Percentiles rank a stretch among this genome's conserved stretches.
Evolutionary conservation across 2,113 vertebrate species (phyloP).

Genomic region (sheep (Ovis aries)): DNA sequence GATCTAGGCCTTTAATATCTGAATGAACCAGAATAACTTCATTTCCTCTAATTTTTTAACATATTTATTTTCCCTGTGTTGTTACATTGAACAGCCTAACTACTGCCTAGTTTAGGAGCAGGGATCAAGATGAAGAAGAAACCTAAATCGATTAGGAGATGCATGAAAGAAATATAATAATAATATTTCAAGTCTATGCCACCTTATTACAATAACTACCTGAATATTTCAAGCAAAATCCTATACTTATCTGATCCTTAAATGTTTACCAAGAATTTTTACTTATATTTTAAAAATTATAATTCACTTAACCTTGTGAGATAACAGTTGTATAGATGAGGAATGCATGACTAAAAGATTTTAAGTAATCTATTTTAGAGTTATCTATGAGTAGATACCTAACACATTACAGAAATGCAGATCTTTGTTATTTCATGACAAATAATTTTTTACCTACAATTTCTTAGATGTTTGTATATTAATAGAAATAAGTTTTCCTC

Average conservation of each 20-base stretch:
- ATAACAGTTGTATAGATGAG: background rate
- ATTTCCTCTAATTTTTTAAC: background rate
- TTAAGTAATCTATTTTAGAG: background rate
- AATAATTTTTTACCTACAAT: background rate
- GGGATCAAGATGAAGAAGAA: background rate
- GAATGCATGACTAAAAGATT: background rate
- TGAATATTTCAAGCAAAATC: background rate
- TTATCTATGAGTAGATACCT: background rate
- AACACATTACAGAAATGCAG: background rate
- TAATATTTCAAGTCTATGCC: background rate
- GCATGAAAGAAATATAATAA: background rate
- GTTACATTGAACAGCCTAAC: background rate
- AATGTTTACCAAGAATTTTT: background rate
- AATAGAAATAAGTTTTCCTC: background rate
- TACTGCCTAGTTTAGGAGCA: background rate
- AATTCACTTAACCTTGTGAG: background rate
- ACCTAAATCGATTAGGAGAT: background rate
- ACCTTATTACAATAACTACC: background rate
- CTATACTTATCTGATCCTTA: background rate
- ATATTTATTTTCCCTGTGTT: background rate
- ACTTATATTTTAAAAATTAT: background rate
- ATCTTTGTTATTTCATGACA: background rate
- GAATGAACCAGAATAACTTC: background rate
- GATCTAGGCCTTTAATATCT: background rate
- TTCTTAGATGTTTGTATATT: background rate